These are phyloP conservation scores for Streblospio benedicti DNA, from an alignment of 1,140 invertebrate species.

Conservation along the genomic window DNA sequence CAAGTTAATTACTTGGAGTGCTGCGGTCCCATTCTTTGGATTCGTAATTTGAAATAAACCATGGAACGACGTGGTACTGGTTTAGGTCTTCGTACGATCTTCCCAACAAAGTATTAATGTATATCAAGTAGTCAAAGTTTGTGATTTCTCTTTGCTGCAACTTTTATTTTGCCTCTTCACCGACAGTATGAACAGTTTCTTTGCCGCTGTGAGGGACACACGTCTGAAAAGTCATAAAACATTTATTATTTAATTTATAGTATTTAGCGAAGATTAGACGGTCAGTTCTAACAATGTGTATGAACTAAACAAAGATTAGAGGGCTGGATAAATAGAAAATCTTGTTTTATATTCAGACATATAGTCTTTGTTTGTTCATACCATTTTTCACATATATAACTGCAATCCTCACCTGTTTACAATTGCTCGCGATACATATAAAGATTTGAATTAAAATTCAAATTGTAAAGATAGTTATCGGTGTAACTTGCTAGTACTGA, in stretches of 20 bases:
- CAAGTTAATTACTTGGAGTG: conserved; percentile 92
- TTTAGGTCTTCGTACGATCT: conserved; percentile 98
- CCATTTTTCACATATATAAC: no score
- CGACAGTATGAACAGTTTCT: conserved; percentile 94
- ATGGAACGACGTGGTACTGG: conserved; percentile 98
- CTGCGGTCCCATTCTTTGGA: conserved; percentile 90
- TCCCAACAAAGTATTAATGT: conserved; percentile 96
- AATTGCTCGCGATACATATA: no score
- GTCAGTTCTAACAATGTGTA: no score
- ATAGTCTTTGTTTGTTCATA: no score
- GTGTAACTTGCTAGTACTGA: no score
- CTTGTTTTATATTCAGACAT: no score
- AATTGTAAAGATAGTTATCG: no score
- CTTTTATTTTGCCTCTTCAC: conserved; percentile 99
- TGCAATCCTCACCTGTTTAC: no score
- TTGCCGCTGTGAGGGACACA: conserved; percentile 94
- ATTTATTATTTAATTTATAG: background rate
- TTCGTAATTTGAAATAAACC: conserved; percentile 98
- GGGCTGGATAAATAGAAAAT: background rate
- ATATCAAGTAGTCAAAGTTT: conserved; percentile 99
- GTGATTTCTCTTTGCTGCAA: conserved; percentile 98
- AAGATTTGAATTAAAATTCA: no score
- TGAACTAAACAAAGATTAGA: no score
- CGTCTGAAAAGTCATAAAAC: conserved; percentile 53
- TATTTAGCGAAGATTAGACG: background rate